Percentiles rank a stretch among this genome's conserved stretches.
Evolutionary conservation across 92 coral and sea anemone species (phyloP).

Genomic region (Zoanthus sansibaricus): DNA sequence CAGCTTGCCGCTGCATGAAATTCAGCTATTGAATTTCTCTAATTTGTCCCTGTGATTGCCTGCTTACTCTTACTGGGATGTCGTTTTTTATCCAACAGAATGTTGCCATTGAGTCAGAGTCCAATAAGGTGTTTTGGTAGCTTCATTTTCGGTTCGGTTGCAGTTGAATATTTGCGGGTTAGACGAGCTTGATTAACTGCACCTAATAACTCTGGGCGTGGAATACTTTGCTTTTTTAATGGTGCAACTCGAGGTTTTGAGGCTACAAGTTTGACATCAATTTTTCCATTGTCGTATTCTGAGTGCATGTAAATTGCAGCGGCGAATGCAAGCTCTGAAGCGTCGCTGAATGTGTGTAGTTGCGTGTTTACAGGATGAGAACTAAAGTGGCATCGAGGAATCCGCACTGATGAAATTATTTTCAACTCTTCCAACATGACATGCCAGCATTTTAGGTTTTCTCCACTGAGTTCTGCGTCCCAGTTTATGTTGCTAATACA

Average conservation of each 20-base stretch:
- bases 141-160: no score
- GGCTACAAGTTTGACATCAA: conserved; percentile 54
- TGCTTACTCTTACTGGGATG: no score
- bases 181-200: not conserved
- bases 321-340: conserved; percentile 72
- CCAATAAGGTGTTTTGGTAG: no score
- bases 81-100: conserved; percentile 60
- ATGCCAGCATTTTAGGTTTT: conserved; percentile 52
- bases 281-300: conserved; percentile 63
- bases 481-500: conserved; percentile 63
- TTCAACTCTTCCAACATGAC: conserved; percentile 51
- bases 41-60: no score
- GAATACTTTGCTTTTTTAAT: not conserved
- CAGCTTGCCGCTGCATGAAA: no score
- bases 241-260: conserved; percentile 80
- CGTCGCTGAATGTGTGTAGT: conserved; percentile 77
- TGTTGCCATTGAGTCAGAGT: conserved; percentile 61
- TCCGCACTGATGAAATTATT: conserved; percentile 30
- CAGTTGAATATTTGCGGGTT: no score
- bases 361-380: conserved; percentile 52
- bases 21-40: no score
- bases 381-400: conserved; percentile 62
- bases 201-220: no score
- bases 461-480: conserved; percentile 74
- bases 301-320: conserved; percentile 63